Percentiles rank a stretch among this genome's conserved stretches.
These are phyloP conservation scores for Seriola aureovittata DNA, from an alignment of 2,113 vertebrate genomes.

Conservation along the genomic window DNA sequence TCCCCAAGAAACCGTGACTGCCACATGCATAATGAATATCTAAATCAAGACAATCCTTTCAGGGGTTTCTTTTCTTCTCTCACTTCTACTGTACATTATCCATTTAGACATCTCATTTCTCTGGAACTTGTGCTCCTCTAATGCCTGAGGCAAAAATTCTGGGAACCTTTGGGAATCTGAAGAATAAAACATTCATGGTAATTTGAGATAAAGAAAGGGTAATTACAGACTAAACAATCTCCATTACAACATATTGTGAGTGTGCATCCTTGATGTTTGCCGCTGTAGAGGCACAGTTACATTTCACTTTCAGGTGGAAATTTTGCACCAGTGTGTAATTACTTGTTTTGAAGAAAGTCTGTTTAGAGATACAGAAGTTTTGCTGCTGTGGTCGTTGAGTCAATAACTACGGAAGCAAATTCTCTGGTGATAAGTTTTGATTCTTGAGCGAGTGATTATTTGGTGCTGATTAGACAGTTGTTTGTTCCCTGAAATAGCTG, in stretches of 20 bases:
- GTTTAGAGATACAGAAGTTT: neutral
- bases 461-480: conserved; percentile 33
- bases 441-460: conserved; percentile 19
- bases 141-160: neutral
- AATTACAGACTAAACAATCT: conserved; percentile 24
- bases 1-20: neutral
- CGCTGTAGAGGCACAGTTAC: neutral
- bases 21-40: neutral
- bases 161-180: neutral
- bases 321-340: conserved; percentile 15
- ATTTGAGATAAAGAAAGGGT: conserved; percentile 29
- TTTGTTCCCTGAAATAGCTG: conserved; percentile 34
- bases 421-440: conserved; percentile 5
- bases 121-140: neutral
- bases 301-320: conserved; percentile 10
- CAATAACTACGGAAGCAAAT: conserved; percentile 4
- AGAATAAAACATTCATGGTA: conserved; percentile 10
- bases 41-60: neutral
- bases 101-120: neutral
- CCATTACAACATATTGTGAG: neutral
- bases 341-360: neutral
- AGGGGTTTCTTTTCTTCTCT: neutral
- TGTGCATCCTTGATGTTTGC: conserved; percentile 11
- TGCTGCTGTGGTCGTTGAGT: conserved; percentile 9
- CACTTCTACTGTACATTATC: neutral